phyloP scores from a whole-genome alignment of 2,113 vertebrate species.

The Pardalotus punctatus region DNA sequence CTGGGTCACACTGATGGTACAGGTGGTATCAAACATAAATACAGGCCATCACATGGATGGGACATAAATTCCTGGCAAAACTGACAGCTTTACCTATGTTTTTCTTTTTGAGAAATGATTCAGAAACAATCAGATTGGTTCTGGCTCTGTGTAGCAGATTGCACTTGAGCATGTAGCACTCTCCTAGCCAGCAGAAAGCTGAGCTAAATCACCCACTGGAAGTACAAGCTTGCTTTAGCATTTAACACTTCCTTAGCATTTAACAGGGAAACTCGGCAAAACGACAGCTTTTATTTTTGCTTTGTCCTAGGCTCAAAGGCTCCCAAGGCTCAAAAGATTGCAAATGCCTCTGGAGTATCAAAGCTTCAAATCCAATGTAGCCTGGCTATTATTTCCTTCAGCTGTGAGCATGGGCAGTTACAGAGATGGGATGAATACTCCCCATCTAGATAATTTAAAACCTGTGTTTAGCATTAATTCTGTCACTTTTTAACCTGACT shows the following conservation, averaged over 20 bases:
- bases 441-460: background rate
- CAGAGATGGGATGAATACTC: background rate
- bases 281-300: background rate
- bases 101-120: conserved; percentile 25
- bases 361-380: background rate
- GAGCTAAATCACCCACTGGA: background rate
- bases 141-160: conserved; percentile 8
- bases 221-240: background rate
- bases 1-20: background rate
- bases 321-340: background rate
- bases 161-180: background rate
- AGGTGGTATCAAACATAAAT: background rate
- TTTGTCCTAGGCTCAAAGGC: background rate
- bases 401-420: background rate
- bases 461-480: background rate
- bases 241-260: conserved; percentile 24
- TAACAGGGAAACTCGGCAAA: background rate
- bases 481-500: background rate
- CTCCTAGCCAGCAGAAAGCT: background rate
- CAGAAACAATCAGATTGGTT: conserved; percentile 26
- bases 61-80: background rate
- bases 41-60: background rate
- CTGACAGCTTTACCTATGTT: background rate
- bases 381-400: background rate
- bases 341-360: background rate